Conservation (phyloP, 2,797 vertebrate genomes). For the Echeneis naucrates region DNA sequence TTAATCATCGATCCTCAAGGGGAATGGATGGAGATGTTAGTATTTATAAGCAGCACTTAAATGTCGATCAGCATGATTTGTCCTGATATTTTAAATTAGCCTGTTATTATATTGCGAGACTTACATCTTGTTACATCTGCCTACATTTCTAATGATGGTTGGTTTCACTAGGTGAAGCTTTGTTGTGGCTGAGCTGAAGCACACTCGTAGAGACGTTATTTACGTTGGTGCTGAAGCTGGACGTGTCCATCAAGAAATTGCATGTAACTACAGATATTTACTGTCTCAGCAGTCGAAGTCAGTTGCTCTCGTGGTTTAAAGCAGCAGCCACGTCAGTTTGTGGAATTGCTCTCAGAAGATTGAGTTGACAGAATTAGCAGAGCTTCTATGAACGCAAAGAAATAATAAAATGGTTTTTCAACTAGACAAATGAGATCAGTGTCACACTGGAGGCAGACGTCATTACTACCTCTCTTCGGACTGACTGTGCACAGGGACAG, state of each 20-base stretch:
- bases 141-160: neutral
- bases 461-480: neutral
- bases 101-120: no score
- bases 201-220: neutral
- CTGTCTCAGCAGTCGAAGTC: neutral
- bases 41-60: neutral
- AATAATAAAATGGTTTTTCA: neutral
- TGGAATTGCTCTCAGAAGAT: neutral
- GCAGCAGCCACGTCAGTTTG: neutral
- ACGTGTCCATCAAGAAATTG: no score
- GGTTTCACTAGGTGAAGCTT: neutral
- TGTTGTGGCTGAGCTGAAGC: neutral
- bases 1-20: neutral
- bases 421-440: no score
- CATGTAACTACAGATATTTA: neutral
- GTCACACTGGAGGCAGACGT: neutral
- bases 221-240: neutral
- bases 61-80: neutral
- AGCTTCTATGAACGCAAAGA: neutral
- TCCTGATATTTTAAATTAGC: conserved; percentile 17
- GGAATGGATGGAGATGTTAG: neutral
- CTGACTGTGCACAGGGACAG: neutral
- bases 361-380: neutral
- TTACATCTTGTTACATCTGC: no score
- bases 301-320: neutral